Evolutionary conservation across 1,140 invertebrate genomes (phyloP), one percentile per base, ranked within the genome.

Genomic region (Planococcus citri): DNA sequence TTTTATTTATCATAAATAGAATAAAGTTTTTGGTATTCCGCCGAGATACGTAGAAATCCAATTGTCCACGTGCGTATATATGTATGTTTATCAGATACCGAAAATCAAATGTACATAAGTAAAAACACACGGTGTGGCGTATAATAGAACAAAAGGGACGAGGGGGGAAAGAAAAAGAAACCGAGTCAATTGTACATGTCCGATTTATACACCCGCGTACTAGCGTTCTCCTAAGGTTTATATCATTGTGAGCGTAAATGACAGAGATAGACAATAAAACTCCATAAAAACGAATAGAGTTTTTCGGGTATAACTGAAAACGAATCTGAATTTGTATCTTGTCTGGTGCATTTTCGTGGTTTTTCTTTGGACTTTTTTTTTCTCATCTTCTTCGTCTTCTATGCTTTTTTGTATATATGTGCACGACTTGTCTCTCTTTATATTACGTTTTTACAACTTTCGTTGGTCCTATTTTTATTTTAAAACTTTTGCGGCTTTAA

Each of bases 31-130:
- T 64, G 60, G 60, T 64, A 64, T 64, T 64, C 60, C 60, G 60
- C 22, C 22, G 60, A 64, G 60, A 64, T 64, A 25, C 22, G 60
- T 64, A 4, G 60, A 27, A 64, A 64, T 64, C 20, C 60, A 64
- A 64, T 64, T 64, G 60, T 64, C 60, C 60, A 64, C 60, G 60
- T 64, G 60, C 60, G 60, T 64, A 64, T 64, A 64, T 64, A 64
- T 6, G 8, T 60, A 60, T 64, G 60, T 64, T 64, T 64, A 64
- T 64, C 60, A 64, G 60, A 64, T 64, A 21, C 20, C 25, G 25
- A 64, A 64, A 64, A 64, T 64, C 60, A 64, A 64, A 64, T 64
- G 60, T 64, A 14, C 1, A 25, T 27, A 27, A 27, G 17, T 9
- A 60, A 60, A 60, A n/a, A n/a, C n/a, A n/a, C n/a, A n/a, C n/a